A percentile compares a stretch with the other conserved stretches of the same genome.
phyloP scores from a whole-genome alignment of 2,888 invertebrate genomes.

The Oligia strigilis region DNA sequence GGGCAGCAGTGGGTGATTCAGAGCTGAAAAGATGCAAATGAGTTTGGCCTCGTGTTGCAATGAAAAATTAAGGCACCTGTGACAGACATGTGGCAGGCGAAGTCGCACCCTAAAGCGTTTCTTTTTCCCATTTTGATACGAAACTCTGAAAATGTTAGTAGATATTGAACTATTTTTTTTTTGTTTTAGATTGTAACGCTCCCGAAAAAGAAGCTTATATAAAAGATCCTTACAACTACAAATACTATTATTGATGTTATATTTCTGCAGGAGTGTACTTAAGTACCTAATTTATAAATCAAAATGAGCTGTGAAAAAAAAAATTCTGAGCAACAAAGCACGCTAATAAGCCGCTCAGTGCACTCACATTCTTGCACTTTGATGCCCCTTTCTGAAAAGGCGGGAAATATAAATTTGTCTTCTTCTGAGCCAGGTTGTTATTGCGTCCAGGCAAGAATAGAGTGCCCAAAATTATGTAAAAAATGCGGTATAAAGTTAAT shows the following conservation, averaged over 20 bases:
- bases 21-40: too few species aligned
- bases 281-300: background rate
- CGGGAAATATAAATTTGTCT: constrained; percentile 8
- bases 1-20: too few species aligned
- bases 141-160: background rate
- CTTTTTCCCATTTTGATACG: background rate
- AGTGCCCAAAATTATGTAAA: background rate
- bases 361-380: constrained; percentile 3
- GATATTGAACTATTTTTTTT: background rate
- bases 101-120: background rate
- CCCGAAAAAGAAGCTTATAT: background rate
- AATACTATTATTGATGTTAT: constrained; percentile 25
- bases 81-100: too few species aligned
- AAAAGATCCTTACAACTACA: constrained; percentile 19
- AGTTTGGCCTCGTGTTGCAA: background rate
- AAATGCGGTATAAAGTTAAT: background rate
- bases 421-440: background rate
- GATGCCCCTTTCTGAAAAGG: constrained; percentile 4
- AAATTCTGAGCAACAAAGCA: background rate
- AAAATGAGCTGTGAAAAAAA: constrained; percentile 15
- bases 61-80: background rate
- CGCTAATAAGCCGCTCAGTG: background rate
- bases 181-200: constrained; percentile 26
- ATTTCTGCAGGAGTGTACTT: background rate
- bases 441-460: background rate